A percentile compares a stretch with the other conserved stretches of the same genome.
Evolutionary conservation across 2,888 invertebrate genomes (phyloP).

Genomic region (Pachymerium ferrugineum): DNA sequence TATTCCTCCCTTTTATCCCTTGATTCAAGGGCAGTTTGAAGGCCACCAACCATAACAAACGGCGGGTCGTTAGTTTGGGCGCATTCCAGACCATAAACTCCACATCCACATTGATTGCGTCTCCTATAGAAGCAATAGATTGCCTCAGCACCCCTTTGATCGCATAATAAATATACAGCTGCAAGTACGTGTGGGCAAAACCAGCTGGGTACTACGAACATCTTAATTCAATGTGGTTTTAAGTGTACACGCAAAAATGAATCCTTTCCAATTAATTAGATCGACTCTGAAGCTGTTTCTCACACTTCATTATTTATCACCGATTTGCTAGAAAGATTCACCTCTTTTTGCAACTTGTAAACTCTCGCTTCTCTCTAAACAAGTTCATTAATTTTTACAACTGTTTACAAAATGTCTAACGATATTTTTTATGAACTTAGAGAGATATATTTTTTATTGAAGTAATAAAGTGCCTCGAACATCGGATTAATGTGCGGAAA

Average conservation of each 20-base stretch:
- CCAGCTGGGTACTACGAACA: conserved; percentile 1
- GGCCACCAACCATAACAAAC: conserved; percentile 18
- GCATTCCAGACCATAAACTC: conserved; percentile 18
- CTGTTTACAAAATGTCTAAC: conserved; percentile 40
- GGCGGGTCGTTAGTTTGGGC: conserved; percentile 11
- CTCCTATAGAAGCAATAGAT: conserved; percentile 11
- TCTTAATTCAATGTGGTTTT: neutral
- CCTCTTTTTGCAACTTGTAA: conserved; percentile 1
- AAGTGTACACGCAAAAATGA: neutral
- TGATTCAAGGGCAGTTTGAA: conserved; percentile 21
- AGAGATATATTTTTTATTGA: neutral
- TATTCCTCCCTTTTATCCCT: conserved; percentile 5
- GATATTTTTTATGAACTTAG: conserved; percentile 2
- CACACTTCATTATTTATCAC: no score
- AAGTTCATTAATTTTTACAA: conserved; percentile 6
- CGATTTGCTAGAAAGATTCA: no score
- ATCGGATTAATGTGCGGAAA: no score
- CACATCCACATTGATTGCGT: conserved; percentile 17
- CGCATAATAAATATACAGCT: conserved; percentile 15
- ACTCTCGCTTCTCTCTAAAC: neutral
- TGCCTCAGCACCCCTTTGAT: conserved; percentile 18
- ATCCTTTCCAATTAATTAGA: neutral
- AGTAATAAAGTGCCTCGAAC: no score
- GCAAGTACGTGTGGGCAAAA: conserved; percentile 4
- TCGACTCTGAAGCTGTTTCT: neutral